Base-by-base conservation (phyloP, 2,113 vertebrate genomes). In the Drymodes brunneopygia region DNA sequence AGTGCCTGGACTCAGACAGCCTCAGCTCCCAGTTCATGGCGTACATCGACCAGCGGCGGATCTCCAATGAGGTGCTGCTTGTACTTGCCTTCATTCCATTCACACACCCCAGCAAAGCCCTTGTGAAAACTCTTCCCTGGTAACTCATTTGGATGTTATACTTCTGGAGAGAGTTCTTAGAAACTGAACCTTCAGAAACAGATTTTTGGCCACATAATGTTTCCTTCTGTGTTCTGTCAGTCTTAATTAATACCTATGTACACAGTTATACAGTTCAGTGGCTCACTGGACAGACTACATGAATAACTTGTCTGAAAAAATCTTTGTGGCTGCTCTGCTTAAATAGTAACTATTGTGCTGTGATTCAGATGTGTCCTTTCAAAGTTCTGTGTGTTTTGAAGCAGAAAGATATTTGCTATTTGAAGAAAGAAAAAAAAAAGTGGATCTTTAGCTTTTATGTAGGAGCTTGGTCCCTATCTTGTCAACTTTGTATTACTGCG, bases 21-120 rank as follows among this genome's bases (percentile, higher is more conserved):
- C 98, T 99, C 82, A 99, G 98, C 94, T 98, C 98, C 27, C 98
- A 99, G 62, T 99, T 99, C 79, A 98, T 98, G 98, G 98, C 98
- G 0, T 99, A 99, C 86, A 99, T 99, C 62, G 98, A 99, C 95
- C 98, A 98, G 44, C 98, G 98, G 57, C 97, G 98, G 54, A 97
- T 98, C 95, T 98, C 98, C 58, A 97, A 97, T 15, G 99, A 99
- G 98, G 99, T 99, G 97, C 21, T 90, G 66, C 71, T 71, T 86
- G 44, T 44, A 24, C 65, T 90, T 83, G 56, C 73, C 33, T 66
- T 71, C 66, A 12, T n/a, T 73, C 11, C 22, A 6, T 58, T 95
- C 27, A 10, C 83, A 5, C 42, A 7, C 29, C n/a, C 47, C n/a
- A n/a, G 81, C 56, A 96, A 91, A 95, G 48, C 67, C 44, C 87